These are phyloP conservation scores for Uropsilus gracilis DNA, from an alignment of 2,113 vertebrate species.

Conservation along the genomic window DNA sequence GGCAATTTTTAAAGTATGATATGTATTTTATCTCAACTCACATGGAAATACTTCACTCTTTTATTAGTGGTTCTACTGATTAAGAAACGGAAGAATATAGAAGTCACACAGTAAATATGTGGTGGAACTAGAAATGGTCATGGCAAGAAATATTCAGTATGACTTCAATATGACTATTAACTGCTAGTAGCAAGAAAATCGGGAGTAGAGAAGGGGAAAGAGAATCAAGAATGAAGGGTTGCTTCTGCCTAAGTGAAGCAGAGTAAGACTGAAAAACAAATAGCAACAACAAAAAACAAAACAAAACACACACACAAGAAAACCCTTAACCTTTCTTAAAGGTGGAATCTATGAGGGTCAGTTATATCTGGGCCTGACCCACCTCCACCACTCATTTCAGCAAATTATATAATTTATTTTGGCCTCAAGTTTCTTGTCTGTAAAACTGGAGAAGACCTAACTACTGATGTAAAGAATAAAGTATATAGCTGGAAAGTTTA, in stretches of 20 bases:
- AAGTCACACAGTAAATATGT: background rate
- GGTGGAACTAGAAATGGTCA: background rate
- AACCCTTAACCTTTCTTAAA: background rate
- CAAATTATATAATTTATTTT: constrained; percentile 15
- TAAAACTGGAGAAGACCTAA: background rate
- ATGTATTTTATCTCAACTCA: background rate
- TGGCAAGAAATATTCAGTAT: background rate
- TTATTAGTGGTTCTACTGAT: background rate
- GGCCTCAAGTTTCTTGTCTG: background rate
- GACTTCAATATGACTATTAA: background rate
- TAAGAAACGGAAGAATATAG: background rate
- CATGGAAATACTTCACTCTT: background rate
- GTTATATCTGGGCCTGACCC: background rate
- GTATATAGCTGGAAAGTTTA: background rate
- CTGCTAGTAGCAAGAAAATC: background rate
- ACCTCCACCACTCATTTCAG: background rate
- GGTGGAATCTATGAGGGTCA: background rate
- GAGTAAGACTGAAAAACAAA: background rate
- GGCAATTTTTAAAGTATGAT: background rate
- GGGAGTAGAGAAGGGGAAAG: background rate
- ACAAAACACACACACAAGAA: no score
- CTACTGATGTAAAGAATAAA: background rate
- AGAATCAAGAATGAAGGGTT: background rate
- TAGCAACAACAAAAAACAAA: no score
- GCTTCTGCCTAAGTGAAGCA: background rate